phyloP scores from a whole-genome alignment of 2,113 vertebrate species.

The Xerus inauris region DNA sequence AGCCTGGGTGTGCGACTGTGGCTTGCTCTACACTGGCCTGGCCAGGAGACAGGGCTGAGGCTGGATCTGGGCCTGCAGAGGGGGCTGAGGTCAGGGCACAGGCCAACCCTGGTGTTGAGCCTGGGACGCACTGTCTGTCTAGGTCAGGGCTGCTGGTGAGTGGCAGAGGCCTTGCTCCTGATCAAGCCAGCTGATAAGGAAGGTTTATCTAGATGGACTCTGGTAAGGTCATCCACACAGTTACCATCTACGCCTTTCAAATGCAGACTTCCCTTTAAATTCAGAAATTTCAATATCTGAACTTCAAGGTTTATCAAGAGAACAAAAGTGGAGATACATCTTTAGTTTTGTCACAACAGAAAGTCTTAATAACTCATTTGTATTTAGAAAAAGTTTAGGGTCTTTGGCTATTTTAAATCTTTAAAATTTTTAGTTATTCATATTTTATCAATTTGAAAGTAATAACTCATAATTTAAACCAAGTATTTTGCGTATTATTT shows the following conservation, averaged over 20 bases:
- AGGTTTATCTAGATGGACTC: background rate
- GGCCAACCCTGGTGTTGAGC: background rate
- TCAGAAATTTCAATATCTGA: background rate
- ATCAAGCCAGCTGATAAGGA: background rate
- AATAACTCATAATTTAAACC: background rate
- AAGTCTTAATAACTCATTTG: background rate
- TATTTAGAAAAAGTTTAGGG: background rate
- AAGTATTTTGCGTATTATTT: background rate
- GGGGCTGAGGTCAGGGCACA: background rate
- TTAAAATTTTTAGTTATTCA: background rate
- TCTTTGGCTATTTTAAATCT: background rate
- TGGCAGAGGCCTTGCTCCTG: background rate
- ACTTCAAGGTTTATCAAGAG: background rate
- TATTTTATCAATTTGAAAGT: background rate
- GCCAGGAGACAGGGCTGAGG: background rate
- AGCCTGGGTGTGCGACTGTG: background rate
- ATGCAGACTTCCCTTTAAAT: background rate
- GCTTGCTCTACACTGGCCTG: background rate
- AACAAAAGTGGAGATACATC: background rate
- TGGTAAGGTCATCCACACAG: background rate
- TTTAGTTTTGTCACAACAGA: background rate
- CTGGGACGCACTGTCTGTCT: background rate
- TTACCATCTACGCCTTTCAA: background rate
- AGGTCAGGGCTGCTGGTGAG: background rate
- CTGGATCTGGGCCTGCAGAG: background rate